Evolutionary conservation across 2,113 vertebrate genomes (phyloP), one percentile per base, ranked within the genome.

Genomic region (Dromaius novaehollandiae): DNA sequence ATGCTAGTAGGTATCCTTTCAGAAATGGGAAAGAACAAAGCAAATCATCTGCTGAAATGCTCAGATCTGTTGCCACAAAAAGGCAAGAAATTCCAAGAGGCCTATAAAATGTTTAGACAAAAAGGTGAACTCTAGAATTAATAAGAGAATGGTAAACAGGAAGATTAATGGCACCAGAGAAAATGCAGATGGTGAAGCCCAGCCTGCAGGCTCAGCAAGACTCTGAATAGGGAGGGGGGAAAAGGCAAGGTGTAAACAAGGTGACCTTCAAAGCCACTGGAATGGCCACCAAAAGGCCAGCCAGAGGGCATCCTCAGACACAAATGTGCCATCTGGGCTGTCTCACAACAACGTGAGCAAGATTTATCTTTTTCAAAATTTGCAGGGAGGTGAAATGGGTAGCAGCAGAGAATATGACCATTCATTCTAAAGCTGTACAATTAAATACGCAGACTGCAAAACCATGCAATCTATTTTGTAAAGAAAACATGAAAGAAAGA

Each of bases 131-230:
- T 94, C 88, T 51, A 94, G 96, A 97, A 96, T 96, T 97, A 97
- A 96, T 96, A 97, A 95, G 86, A 90, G 93, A 96, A 97, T 95
- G 93, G 97, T 95, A 97, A 97, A 97, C 95, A 96, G 86, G 89
- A 97, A 97, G 90, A 88, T 93, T 97, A 92, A 94, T 96, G 81
- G 82, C 91, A 97, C 68, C 70, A 95, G 93, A 97, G 94, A 96
- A 97, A 97, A 97, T 97, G 96, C 97, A 97, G 97, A 97, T 97
- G 96, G 96, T 84, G 82, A 94, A 96, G 90, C 87, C 81, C 92
- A 96, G 96, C 91, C 96, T 96, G 94, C 96, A 96, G 96, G 95
- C 96, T 97, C 96, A 97, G 96, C 96, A 97, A 95, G 94, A 95
- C 88, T 94, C 88, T 70, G 86, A 83, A 79, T 6, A 50, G 56